phyloP scores from a whole-genome alignment of 2,797 vertebrate species.

The Pseudochaenichthys georgianus region DNA sequence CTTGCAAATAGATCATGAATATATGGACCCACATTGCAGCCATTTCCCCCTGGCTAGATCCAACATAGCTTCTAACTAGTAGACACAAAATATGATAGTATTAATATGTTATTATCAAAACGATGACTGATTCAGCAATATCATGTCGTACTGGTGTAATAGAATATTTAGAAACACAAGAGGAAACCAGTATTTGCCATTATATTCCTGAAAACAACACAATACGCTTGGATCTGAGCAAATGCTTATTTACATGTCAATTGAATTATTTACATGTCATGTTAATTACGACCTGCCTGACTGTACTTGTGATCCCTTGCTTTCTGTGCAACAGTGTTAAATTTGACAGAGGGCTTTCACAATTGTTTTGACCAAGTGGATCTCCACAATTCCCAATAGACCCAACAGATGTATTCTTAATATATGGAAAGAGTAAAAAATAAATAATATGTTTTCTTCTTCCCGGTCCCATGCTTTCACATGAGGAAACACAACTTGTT shows the following conservation, averaged over 20 bases:
- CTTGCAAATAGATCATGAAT: conserved; percentile 33
- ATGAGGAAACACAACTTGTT: not conserved
- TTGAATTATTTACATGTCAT: not conserved
- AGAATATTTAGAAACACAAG: not conserved
- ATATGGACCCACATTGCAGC: conserved; percentile 1
- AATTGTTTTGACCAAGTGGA: not conserved
- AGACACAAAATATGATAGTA: not conserved
- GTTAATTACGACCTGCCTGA: not conserved
- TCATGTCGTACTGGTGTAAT: not conserved
- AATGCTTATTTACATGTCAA: not conserved
- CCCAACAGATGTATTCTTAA: too few species aligned
- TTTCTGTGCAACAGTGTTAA: not conserved
- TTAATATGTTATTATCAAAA: not conserved
- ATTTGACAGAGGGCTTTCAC: not conserved
- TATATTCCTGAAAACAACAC: not conserved
- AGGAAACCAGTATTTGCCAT: not conserved
- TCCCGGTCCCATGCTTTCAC: not conserved
- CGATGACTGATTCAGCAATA: too few species aligned
- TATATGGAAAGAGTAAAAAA: too few species aligned
- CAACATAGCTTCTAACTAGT: not conserved
- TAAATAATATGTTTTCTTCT: not conserved
- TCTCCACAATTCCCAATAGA: not conserved
- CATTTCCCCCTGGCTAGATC: not conserved
- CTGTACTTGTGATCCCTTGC: not conserved
- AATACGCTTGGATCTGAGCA: not conserved